phyloP scores from a whole-genome alignment of 2,888 invertebrate species.

The Automeris io region DNA sequence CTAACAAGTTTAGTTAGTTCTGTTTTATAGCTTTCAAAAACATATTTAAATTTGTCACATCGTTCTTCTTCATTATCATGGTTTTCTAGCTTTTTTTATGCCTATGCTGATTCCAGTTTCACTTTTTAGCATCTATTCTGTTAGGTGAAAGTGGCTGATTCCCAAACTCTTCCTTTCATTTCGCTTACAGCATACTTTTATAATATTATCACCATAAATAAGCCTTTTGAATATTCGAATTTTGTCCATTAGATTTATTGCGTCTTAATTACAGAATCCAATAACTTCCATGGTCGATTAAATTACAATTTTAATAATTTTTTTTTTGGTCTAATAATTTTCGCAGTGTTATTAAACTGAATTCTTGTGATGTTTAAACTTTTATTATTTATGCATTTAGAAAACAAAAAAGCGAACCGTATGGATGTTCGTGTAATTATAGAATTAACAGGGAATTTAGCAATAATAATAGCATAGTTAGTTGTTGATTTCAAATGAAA shows the following conservation, averaged over 20 bases:
- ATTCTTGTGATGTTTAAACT: not conserved
- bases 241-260: not conserved
- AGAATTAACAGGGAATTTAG: no score
- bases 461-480: no score
- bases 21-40: not conserved
- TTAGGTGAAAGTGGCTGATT: constrained; percentile 62
- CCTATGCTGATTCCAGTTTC: constrained; percentile 60
- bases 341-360: not conserved
- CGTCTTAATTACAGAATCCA: constrained; percentile 14
- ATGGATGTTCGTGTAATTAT: no score
- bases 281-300: constrained; percentile 10
- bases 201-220: not conserved
- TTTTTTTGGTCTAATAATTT: not conserved
- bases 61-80: constrained; percentile 35
- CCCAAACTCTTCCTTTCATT: constrained; percentile 65
- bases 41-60: not conserved
- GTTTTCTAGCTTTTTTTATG: constrained; percentile 40
- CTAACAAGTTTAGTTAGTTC: not conserved
- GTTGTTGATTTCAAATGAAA: no score
- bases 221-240: not conserved
- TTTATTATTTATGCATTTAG: not conserved
- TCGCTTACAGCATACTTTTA: constrained; percentile 24
- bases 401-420: no score
- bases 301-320: not conserved
- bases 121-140: constrained; percentile 64